These are phyloP conservation scores for Axis porcinus DNA, from an alignment of 2,113 vertebrate species.

Conservation along the genomic window DNA sequence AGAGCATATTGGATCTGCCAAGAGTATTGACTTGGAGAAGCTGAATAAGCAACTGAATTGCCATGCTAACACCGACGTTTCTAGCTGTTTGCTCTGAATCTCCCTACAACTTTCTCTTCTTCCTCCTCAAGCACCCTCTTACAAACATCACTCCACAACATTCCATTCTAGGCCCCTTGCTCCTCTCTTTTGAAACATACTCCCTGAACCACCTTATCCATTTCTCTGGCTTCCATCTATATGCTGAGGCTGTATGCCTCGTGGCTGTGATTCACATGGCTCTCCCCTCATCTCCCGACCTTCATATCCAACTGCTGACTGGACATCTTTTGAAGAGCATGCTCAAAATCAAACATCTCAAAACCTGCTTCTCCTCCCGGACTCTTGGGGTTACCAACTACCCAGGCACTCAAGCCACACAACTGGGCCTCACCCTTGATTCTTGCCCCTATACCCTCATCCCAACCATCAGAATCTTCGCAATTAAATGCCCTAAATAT, in stretches of 20 bases:
- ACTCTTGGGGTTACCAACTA: not conserved
- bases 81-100: not conserved
- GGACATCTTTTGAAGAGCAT: not conserved
- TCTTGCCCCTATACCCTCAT: not conserved
- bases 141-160: not conserved
- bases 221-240: not conserved
- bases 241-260: not conserved
- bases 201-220: not conserved
- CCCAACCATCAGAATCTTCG: not conserved
- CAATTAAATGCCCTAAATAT: not conserved
- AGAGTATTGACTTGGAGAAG: not conserved
- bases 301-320: not conserved
- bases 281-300: not conserved
- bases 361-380: not conserved
- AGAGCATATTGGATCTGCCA: not conserved
- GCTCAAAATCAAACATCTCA: not conserved
- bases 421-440: not conserved
- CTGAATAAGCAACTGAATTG: conserved; percentile 21
- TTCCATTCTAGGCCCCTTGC: not conserved
- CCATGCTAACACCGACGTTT: not conserved
- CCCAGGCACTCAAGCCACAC: not conserved
- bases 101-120: not conserved
- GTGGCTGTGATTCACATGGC: not conserved
- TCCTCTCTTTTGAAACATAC: not conserved
- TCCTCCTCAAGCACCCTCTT: not conserved